These are phyloP conservation scores for Ophion ellenae DNA, from an alignment of 2,888 invertebrate species.

Conservation along the genomic window DNA sequence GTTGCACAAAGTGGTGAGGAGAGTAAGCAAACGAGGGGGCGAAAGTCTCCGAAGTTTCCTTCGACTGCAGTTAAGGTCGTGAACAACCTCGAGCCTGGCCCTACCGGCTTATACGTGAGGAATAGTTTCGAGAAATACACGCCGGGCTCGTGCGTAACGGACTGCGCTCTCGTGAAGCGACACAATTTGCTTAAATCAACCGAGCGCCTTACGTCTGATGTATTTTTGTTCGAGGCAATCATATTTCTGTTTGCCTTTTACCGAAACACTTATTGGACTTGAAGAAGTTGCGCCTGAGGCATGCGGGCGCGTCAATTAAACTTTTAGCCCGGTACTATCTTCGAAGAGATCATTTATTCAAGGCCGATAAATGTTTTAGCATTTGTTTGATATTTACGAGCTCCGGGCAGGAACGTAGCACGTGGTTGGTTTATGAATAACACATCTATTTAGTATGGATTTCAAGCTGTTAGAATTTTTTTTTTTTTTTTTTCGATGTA, in stretches of 20 bases:
- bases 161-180: not conserved
- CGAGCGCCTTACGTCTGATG: not conserved
- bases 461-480: too few species aligned
- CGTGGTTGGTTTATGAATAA: not conserved
- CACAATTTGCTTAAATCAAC: not conserved
- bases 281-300: not conserved
- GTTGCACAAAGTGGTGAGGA: conserved; percentile 50
- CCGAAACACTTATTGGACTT: not conserved
- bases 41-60: conserved; percentile 62
- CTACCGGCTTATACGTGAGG: not conserved
- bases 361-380: not conserved
- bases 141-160: not conserved
- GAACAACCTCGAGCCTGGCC: not conserved
- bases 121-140: conserved; percentile 5
- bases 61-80: conserved; percentile 46
- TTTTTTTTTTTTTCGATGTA: too few species aligned
- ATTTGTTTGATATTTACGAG: not conserved
- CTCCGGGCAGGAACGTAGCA: not conserved
- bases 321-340: not conserved
- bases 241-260: not conserved
- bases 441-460: too few species aligned
- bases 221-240: not conserved
- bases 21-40: conserved; percentile 22
- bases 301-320: not conserved
- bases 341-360: not conserved